Base-by-base conservation (phyloP, 2,888 invertebrate species). In the Horisme vitalbata region DNA sequence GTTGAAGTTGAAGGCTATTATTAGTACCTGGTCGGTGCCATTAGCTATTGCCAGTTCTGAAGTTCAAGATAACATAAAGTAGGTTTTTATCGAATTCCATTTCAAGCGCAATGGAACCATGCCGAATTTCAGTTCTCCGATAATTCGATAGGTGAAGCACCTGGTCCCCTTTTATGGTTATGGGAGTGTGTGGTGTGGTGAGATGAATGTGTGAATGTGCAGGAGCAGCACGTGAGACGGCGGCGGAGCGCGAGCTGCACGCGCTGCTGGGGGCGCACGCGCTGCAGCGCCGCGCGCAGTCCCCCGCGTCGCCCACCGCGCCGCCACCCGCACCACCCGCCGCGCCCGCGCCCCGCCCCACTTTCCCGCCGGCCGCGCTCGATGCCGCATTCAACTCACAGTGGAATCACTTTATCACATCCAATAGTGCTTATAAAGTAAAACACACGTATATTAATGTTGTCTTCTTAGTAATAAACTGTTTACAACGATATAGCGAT, bases 241-340 rank as follows among this genome's bases (percentile, higher is more conserved):
- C 71, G 6, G 86, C 86, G 0, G 81, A 80, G 55, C 75, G 82
- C 3, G 80, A 83, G 61, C 63, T 86, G 49, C 63, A 64, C 24
- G 83, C 78, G 1, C 48, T 71, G 14, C 61, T 83, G 41, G 64
- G 69, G 1, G 68, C 63, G n/a, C 71, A 65, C 28, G 37, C 30
- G 9, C 32, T 14, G 4, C 72, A 73, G 3, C 68, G 66, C 27
- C 75, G 79, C 34, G 73, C 69, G 45, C 30, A 6, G 9, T 12
- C 45, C 4, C 48, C 43, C n/a, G 7, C 45, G 2, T 35, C 38
- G 3, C 14, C 48, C 26, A 15, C 12, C 4, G 8, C 34, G 11
- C n/a, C 28, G n/a, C 11, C 18, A 13, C n/a, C 14, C 33, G 12
- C 3, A 11, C 8, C 10, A 28, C 14, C 2, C 27, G 43, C 0